Percentiles rank a stretch among this genome's conserved stretches.
Evolutionary conservation across 2,797 vertebrate species (phyloP).

Genomic region (Acipenser transmontanus): DNA sequence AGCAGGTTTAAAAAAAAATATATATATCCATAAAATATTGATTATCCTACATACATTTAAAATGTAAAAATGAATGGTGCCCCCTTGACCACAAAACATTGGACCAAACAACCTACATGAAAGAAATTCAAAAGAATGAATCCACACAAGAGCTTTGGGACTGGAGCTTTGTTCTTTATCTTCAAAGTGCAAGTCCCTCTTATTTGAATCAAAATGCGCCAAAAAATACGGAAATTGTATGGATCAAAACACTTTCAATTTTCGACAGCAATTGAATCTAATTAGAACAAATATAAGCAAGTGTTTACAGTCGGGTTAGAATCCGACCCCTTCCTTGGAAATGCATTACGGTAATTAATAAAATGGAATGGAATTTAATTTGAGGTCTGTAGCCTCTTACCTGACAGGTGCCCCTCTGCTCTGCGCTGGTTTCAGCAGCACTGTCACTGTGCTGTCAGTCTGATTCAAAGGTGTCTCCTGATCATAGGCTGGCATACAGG

Average conservation of each 20-base stretch:
- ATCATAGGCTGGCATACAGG: slow-evolving; percentile 89
- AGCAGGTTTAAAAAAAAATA: too few species aligned
- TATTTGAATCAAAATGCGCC: slow-evolving; percentile 64
- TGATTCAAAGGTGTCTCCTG: slow-evolving; percentile 91
- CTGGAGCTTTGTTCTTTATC: slow-evolving; percentile 63
- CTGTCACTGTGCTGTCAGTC: slow-evolving; percentile 87
- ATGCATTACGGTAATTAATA: slow-evolving; percentile 37
- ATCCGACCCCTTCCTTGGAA: slow-evolving; percentile 35
- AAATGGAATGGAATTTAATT: not conserved
- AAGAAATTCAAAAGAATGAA: slow-evolving; percentile 37
- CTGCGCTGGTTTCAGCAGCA: slow-evolving; percentile 85
- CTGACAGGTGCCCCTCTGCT: slow-evolving; percentile 94
- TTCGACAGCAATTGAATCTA: slow-evolving; percentile 44
- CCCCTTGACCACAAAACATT: too few species aligned
- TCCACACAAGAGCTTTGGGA: slow-evolving; percentile 29
- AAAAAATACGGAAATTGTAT: slow-evolving; percentile 31
- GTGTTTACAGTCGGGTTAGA: slow-evolving; percentile 41
- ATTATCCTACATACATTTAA: too few species aligned
- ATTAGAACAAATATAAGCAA: slow-evolving; percentile 49
- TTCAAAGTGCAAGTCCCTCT: slow-evolving; percentile 67
- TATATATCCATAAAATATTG: too few species aligned
- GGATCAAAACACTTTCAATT: slow-evolving; percentile 43
- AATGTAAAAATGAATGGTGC: too few species aligned
- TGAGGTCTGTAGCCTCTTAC: slow-evolving; percentile 45
- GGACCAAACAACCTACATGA: slow-evolving; percentile 27